Evolutionary conservation across 2,797 vertebrate species (phyloP).

Genomic region (Alectoris magna): DNA sequence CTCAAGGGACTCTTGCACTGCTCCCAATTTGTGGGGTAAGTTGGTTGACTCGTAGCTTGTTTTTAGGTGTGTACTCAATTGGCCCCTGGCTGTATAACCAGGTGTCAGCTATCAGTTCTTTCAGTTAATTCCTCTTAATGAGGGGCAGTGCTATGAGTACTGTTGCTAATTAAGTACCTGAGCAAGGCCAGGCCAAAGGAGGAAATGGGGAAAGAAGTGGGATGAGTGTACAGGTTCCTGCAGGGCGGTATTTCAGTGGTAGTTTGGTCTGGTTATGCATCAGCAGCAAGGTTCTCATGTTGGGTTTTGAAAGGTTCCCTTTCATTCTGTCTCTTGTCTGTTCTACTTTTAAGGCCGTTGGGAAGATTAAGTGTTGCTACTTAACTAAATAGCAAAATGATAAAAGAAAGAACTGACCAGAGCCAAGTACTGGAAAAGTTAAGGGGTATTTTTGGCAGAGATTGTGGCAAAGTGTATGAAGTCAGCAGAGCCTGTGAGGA

Average conservation of each 20-base stretch:
- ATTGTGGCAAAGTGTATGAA: not conserved
- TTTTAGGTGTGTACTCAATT: not conserved
- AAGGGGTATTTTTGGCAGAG: not conserved
- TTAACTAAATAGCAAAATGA: not conserved
- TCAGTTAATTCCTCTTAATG: not conserved
- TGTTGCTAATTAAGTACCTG: not conserved
- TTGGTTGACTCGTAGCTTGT: not conserved
- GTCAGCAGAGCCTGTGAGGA: not conserved
- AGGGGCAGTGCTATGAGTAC: not conserved
- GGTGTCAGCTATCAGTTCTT: not conserved
- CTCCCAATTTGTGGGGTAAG: not conserved
- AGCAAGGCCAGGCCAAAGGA: not conserved
- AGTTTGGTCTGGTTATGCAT: not conserved
- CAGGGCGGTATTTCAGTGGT: not conserved
- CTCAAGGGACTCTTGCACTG: not conserved
- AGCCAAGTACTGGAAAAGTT: not conserved
- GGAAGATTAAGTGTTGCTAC: not conserved
- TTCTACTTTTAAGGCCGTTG: not conserved
- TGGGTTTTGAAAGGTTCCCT: not conserved
- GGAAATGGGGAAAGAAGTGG: not conserved
- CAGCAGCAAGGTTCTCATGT: not conserved
- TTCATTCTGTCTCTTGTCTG: not conserved
- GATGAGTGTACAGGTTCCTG: not conserved
- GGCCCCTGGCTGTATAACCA: not conserved
- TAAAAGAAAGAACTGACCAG: not conserved